These are phyloP conservation scores for Amazona guildingii DNA, from an alignment of 2,113 vertebrate genomes.

Conservation along the genomic window DNA sequence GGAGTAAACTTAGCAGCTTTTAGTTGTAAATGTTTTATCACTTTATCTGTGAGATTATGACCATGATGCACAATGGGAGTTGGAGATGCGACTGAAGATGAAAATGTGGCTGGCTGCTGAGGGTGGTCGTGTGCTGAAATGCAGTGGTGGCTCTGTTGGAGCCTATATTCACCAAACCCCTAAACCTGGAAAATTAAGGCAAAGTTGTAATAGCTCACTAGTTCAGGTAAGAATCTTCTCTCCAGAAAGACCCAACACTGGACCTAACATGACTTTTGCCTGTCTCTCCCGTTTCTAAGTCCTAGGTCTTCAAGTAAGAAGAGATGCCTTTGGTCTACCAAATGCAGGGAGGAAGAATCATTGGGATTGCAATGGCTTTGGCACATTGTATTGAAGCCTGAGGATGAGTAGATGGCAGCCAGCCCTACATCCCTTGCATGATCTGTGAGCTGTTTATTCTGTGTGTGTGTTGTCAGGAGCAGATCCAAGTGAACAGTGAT, in stretches of 20 bases:
- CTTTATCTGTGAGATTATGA: conserved; percentile 30
- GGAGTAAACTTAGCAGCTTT: conserved; percentile 31
- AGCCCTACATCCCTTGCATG: background rate
- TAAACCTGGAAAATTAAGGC: background rate
- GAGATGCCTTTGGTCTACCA: background rate
- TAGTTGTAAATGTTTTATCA: conserved; percentile 25
- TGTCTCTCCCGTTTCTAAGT: background rate
- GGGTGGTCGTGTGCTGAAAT: background rate
- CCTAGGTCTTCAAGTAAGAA: background rate
- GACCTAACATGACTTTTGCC: background rate
- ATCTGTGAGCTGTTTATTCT: background rate
- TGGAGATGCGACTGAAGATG: background rate
- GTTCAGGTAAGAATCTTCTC: background rate
- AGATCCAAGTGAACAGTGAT: background rate
- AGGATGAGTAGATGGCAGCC: background rate
- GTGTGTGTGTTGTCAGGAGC: background rate
- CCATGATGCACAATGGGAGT: background rate
- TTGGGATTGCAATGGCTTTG: background rate
- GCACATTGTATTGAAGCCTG: background rate
- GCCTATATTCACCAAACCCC: background rate
- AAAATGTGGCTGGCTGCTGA: background rate
- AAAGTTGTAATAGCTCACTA: background rate
- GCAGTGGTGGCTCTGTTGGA: background rate
- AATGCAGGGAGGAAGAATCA: background rate
- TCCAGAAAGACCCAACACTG: background rate